Evolutionary conservation across 2,888 invertebrate genomes (phyloP).

Genomic region (Polydrusus tereticollis): DNA sequence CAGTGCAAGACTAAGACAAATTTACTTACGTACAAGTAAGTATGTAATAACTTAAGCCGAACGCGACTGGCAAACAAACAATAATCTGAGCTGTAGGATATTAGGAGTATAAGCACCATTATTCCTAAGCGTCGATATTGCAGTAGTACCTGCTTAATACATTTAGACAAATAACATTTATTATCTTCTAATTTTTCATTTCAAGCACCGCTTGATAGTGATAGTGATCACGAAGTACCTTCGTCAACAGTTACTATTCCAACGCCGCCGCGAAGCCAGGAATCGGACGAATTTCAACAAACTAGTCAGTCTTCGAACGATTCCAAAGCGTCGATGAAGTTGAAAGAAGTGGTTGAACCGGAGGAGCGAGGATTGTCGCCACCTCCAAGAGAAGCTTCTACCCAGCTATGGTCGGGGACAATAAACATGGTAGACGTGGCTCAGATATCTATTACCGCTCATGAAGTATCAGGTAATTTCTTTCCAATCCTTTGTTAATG

Average conservation of each 20-base stretch:
- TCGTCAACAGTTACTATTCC: conserved; percentile 82
- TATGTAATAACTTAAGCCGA: too few species aligned
- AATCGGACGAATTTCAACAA: conserved; percentile 59
- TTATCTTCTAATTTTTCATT: conserved; percentile 31
- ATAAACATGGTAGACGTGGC: conserved; percentile 93
- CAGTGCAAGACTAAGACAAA: too few species aligned
- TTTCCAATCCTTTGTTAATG: neutral
- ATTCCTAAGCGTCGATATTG: too few species aligned
- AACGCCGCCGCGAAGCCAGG: conserved; percentile 68
- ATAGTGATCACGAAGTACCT: conserved; percentile 81
- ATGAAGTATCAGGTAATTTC: conserved; percentile 74
- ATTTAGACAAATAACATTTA: conserved; percentile 14
- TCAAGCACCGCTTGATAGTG: conserved; percentile 68
- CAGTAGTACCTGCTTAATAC: neutral
- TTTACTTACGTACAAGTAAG: too few species aligned
- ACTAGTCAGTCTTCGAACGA: conserved; percentile 35
- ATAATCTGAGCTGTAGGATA: too few species aligned
- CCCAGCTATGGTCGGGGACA: conserved; percentile 80
- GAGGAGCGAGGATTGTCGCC: conserved; percentile 56
- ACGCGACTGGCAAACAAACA: too few species aligned
- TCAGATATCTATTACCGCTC: conserved; percentile 86
- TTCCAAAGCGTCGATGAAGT: conserved; percentile 42
- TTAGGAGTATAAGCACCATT: too few species aligned
- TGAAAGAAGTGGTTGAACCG: conserved; percentile 31
- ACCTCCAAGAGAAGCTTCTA: conserved; percentile 56